Conservation (phyloP, 2,888 invertebrate genomes). For the Sepiola atlantica region DNA sequence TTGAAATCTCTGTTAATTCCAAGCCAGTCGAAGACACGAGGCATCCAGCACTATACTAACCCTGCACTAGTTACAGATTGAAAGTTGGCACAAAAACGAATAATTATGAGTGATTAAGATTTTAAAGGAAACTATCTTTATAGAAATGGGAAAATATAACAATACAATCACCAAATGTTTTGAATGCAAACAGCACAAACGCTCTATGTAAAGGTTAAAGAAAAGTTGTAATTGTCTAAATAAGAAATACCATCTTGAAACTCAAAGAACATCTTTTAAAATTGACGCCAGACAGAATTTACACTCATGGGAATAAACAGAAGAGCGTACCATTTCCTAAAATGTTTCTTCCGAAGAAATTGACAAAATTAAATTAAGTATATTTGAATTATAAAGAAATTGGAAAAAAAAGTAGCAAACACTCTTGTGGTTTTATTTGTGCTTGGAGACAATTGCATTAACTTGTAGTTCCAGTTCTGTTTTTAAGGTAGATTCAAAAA, state of each 20-base stretch:
- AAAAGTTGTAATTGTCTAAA: background rate
- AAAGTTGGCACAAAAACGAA: no score
- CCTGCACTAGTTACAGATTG: no score
- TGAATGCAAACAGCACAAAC: no score
- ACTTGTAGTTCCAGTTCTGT: background rate
- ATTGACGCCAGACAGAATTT: background rate
- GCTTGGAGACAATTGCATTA: constrained; percentile 8
- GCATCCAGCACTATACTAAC: no score
- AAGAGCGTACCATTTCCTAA: background rate
- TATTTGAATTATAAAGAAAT: constrained; percentile 10
- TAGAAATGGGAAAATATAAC: no score
- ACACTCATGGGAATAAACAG: background rate
- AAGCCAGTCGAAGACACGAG: no score
- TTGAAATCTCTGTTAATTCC: no score
- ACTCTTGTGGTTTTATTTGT: constrained; percentile 18
- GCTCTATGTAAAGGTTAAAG: background rate
- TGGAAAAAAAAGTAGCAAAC: background rate
- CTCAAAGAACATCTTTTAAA: background rate
- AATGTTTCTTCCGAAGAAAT: background rate
- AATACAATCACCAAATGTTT: no score
- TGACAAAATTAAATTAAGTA: background rate
- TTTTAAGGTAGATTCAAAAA: background rate
- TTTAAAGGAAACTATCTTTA: no score
- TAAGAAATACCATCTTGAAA: background rate
- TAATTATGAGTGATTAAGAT: no score